phyloP scores from a whole-genome alignment of 2,797 vertebrate genomes.

The Rhabdophis nuchalis region DNA sequence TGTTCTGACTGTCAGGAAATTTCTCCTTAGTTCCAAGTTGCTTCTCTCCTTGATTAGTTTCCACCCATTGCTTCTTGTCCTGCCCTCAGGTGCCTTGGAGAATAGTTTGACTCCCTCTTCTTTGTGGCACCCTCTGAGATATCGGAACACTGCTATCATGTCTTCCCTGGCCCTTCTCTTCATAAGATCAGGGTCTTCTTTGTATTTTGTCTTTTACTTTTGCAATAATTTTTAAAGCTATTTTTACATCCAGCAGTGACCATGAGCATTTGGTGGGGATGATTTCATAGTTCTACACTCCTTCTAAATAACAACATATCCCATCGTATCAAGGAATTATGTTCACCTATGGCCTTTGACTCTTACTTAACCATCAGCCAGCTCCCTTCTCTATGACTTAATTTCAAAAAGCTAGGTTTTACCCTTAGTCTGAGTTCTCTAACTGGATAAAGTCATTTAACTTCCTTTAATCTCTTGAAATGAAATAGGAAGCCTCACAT shows the following conservation, averaged over 20 bases:
- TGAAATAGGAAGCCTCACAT: accelerated
- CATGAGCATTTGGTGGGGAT: neutral
- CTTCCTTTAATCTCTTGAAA: conserved; percentile 6
- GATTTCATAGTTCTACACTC: neutral
- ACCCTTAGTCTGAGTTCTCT: neutral
- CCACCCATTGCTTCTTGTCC: no score
- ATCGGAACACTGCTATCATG: no score
- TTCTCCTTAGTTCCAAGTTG: no score
- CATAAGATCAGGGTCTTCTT: neutral
- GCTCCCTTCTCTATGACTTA: neutral
- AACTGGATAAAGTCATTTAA: neutral
- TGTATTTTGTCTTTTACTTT: neutral
- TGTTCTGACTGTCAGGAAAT: no score
- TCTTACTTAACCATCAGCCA: neutral
- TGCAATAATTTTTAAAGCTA: neutral
- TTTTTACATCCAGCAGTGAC: neutral
- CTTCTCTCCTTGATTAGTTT: no score
- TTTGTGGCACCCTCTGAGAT: no score
- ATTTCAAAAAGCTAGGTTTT: neutral
- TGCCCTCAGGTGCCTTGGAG: no score
- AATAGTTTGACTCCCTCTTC: no score
- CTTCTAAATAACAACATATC: neutral
- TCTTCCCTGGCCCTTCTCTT: no score
- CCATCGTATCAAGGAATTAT: neutral
- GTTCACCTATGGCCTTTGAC: neutral